Conservation (phyloP, 2,113 vertebrate genomes). For the Balaenoptera acutorostrata region DNA sequence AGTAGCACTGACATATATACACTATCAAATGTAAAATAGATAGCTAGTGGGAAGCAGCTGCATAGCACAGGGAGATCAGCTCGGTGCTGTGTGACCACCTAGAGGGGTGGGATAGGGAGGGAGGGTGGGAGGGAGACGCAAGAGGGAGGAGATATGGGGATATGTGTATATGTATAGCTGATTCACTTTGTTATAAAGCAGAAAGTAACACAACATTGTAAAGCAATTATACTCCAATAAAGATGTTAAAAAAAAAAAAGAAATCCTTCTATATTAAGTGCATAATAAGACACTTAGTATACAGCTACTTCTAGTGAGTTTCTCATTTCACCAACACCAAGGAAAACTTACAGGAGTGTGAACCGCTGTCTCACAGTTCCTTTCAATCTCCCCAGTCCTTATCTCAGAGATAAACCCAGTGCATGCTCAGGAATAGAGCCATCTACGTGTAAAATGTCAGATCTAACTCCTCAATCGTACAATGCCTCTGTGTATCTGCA, state of each 20-base stretch:
- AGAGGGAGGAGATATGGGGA: no score
- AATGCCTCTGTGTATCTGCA: background rate
- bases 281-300: background rate
- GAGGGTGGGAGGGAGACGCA: no score
- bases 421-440: background rate
- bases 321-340: background rate
- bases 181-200: no score
- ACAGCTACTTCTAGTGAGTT: background rate
- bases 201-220: no score
- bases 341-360: background rate
- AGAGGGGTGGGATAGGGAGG: no score
- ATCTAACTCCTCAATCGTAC: background rate
- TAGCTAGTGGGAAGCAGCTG: no score
- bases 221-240: no score
- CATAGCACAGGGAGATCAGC: no score
- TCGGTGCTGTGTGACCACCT: no score
- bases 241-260: background rate
- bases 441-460: background rate
- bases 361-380: background rate
- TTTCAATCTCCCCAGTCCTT: background rate
- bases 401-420: background rate
- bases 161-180: no score
- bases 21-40: no score
- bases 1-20: no score
- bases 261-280: background rate